These are phyloP conservation scores for Pogonophryne albipinna DNA, from an alignment of 2,797 vertebrate species.

Conservation along the genomic window DNA sequence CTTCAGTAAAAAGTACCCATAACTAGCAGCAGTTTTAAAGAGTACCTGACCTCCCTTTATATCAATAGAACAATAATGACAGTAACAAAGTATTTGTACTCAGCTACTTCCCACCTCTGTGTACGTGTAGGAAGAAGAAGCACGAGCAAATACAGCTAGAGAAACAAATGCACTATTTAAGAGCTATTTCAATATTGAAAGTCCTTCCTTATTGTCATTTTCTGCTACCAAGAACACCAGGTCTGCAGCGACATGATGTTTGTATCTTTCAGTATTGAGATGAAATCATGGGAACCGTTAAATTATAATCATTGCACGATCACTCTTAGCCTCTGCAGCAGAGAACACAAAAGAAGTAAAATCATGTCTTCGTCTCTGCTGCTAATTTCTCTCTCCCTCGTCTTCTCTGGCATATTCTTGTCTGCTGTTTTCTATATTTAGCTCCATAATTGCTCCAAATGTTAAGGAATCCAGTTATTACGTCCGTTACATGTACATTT, in stretches of 20 bases:
- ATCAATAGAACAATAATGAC: too few species aligned
- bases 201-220: not conserved
- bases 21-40: too few species aligned
- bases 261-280: too few species aligned
- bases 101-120: not conserved
- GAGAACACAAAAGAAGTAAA: not conserved
- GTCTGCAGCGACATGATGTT: not conserved
- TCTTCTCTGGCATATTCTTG: conserved; percentile 20
- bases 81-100: too few species aligned
- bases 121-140: not conserved
- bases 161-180: not conserved
- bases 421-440: conserved; percentile 4
- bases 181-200: too few species aligned
- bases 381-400: too few species aligned
- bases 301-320: conserved; percentile 42
- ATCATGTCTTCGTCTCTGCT: too few species aligned
- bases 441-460: too few species aligned
- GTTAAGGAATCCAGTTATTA: conserved; percentile 18
- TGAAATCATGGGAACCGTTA: too few species aligned
- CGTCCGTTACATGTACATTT: conserved; percentile 11
- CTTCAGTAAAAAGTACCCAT: too few species aligned
- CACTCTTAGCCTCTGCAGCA: conserved; percentile 6
- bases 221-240: not conserved
- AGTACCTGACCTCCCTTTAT: too few species aligned
- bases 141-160: too few species aligned